Evolutionary conservation across 2,113 vertebrate genomes (phyloP).

Genomic region (Onychorhynchus coronatus): DNA sequence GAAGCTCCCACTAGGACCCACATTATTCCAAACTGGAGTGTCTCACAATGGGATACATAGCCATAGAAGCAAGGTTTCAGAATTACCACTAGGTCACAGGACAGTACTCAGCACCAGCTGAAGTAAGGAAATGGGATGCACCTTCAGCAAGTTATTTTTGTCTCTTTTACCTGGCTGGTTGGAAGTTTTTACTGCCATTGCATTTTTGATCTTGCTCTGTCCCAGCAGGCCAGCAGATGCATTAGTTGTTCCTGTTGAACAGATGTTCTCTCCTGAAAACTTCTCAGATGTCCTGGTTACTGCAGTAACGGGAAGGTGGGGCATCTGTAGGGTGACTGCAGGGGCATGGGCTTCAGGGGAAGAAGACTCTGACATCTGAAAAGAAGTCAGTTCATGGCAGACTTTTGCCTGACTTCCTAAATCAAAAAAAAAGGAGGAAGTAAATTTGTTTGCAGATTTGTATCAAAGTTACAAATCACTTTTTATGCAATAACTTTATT

Average conservation of each 20-base stretch:
- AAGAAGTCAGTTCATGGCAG: background rate
- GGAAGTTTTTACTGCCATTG: conserved; percentile 66
- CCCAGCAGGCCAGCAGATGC: conserved; percentile 46
- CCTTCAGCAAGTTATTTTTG: background rate
- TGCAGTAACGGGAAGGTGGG: conserved; percentile 82
- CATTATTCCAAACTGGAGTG: background rate
- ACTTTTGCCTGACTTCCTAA: conserved; percentile 42
- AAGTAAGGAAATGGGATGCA: background rate
- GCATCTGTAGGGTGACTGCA: conserved; percentile 78
- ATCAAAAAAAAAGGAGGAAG: background rate
- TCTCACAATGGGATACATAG: background rate
- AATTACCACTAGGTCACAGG: background rate
- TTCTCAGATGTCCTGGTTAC: conserved; percentile 78
- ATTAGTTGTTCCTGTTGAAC: conserved; percentile 62
- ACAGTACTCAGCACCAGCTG: background rate
- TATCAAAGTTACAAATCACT: background rate
- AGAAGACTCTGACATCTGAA: background rate
- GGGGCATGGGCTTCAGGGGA: conserved; percentile 75
- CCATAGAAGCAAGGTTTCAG: background rate
- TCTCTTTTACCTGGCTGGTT: conserved; percentile 75
- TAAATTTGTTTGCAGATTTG: background rate
- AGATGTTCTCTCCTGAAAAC: conserved; percentile 64
- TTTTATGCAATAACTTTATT: background rate
- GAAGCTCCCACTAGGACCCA: background rate
- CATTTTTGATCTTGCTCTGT: conserved; percentile 55